A percentile compares a stretch with the other conserved stretches of the same genome.
These are phyloP conservation scores for Chauna torquata DNA, from an alignment of 2,113 vertebrate genomes.

Conservation along the genomic window DNA sequence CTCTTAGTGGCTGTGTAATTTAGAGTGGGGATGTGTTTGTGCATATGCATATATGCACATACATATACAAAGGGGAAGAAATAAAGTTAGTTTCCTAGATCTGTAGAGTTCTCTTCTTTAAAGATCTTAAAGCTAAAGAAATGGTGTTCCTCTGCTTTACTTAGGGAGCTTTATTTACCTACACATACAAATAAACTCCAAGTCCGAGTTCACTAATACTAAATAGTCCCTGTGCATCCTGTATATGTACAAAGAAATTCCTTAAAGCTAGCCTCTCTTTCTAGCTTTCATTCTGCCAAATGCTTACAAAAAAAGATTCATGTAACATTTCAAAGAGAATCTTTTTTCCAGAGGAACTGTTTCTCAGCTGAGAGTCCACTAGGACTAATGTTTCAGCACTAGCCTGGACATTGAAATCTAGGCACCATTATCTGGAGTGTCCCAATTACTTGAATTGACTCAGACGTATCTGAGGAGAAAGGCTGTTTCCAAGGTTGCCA, in stretches of 20 bases:
- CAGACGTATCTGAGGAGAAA: conserved; percentile 17
- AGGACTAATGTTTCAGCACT: not conserved
- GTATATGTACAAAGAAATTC: not conserved
- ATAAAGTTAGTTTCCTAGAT: not conserved
- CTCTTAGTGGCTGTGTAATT: not conserved
- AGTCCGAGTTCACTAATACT: not conserved
- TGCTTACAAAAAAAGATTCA: not conserved
- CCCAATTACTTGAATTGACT: conserved; percentile 65
- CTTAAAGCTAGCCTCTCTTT: not conserved
- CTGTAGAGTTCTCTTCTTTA: not conserved
- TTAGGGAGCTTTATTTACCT: not conserved
- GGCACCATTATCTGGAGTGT: conserved; percentile 45
- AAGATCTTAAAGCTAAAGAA: not conserved
- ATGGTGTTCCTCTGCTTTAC: not conserved
- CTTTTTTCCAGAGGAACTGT: not conserved
- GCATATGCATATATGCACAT: fast-evolving
- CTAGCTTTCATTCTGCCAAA: not conserved
- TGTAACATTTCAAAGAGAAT: not conserved
- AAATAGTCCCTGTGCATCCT: not conserved
- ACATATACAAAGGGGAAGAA: not conserved
- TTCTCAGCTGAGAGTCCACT: not conserved
- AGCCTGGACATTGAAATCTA: conserved; percentile 40
- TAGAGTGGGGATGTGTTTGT: fast-evolving
- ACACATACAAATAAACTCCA: not conserved
- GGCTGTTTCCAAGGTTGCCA: conserved; percentile 53